Percentiles rank a stretch among this genome's conserved stretches.
Conservation (phyloP, 64 coral and sea anemone species). For the Anthopleura sola region DNA sequence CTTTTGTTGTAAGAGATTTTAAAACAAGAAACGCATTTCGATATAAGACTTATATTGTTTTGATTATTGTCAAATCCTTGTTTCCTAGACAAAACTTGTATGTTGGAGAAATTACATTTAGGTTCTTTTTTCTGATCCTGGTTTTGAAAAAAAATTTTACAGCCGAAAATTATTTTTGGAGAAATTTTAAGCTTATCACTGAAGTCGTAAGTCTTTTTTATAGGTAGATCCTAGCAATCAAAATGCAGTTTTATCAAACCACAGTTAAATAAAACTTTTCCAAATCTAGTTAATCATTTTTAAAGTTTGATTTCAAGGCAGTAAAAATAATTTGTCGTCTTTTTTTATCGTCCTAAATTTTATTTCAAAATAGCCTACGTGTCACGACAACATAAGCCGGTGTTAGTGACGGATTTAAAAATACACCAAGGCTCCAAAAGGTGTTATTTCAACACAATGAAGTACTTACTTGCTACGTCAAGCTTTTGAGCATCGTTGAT, state of each 20-base stretch:
- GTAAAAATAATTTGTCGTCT: background rate
- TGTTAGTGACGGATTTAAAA: background rate
- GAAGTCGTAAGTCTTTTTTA: too few species aligned
- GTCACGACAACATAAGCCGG: background rate
- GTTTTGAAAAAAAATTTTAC: too few species aligned
- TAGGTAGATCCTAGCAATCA: too few species aligned
- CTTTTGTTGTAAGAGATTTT: too few species aligned
- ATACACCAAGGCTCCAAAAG: background rate
- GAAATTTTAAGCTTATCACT: too few species aligned
- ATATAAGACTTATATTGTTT: too few species aligned
- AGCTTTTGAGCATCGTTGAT: constrained; percentile 21
- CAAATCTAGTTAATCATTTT: background rate
- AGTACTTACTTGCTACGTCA: constrained; percentile 38
- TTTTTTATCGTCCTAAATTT: background rate
- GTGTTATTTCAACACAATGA: background rate
- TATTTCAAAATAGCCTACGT: background rate
- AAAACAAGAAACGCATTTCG: too few species aligned
- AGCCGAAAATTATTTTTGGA: too few species aligned
- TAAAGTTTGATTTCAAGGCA: background rate
- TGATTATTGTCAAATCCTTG: too few species aligned
- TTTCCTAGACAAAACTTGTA: too few species aligned
- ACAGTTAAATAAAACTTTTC: background rate
- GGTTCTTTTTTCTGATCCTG: too few species aligned
- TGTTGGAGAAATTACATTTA: too few species aligned
- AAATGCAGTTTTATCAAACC: background rate